These are phyloP conservation scores for Stenurella melanura DNA, from an alignment of 2,888 invertebrate species.

Conservation along the genomic window DNA sequence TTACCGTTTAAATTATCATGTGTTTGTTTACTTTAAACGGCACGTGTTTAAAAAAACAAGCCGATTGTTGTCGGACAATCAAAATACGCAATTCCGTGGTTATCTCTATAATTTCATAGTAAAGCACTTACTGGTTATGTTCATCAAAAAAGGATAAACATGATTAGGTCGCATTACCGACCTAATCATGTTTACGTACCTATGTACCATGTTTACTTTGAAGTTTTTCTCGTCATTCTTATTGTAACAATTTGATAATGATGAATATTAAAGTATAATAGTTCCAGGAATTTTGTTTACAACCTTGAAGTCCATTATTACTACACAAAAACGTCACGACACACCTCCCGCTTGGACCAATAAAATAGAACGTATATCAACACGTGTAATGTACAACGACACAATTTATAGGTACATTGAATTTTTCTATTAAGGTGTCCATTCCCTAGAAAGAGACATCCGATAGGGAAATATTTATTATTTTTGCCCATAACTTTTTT, in stretches of 20 bases:
- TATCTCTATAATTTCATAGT: too few species aligned
- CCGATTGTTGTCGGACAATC: background rate
- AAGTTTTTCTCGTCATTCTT: background rate
- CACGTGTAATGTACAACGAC: background rate
- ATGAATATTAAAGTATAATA: background rate
- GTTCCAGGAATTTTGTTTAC: slow-evolving; percentile 25
- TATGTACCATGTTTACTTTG: background rate
- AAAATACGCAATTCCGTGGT: background rate
- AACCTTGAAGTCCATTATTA: slow-evolving; percentile 8
- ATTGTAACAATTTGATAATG: background rate
- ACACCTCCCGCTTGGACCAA: slow-evolving; percentile 27
- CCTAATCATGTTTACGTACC: too few species aligned
- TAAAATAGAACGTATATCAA: background rate
- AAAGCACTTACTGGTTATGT: too few species aligned
- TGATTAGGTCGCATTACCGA: too few species aligned
- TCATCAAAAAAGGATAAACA: background rate
- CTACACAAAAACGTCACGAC: slow-evolving; percentile 20
- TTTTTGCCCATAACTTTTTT: too few species aligned
- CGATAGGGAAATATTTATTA: too few species aligned
- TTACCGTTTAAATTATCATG: too few species aligned
- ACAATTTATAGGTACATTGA: too few species aligned
- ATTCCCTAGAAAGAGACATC: too few species aligned
- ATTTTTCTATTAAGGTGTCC: too few species aligned
- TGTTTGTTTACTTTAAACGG: too few species aligned
- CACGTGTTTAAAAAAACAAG: too few species aligned